Percentiles rank a stretch among this genome's conserved stretches.
Conservation (phyloP, 1,140 invertebrate species). For the Radopholus similis region DNA sequence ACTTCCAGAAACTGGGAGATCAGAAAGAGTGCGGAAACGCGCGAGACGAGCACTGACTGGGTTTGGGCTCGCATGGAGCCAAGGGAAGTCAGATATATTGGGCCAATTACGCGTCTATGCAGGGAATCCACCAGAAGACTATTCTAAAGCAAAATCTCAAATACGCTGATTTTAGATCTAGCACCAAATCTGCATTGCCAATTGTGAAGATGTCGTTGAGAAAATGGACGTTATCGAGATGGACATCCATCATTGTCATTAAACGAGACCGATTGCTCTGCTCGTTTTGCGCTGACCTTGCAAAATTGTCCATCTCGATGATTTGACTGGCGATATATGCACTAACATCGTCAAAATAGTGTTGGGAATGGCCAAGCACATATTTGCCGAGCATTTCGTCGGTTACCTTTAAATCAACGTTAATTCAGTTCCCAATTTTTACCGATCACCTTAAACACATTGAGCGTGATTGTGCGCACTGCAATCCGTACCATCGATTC, state of each 20-base stretch:
- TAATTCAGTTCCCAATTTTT: not conserved
- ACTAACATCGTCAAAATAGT: constrained; percentile 95
- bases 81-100: constrained; percentile 76
- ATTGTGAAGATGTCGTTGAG: constrained; percentile 73
- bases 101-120: constrained; percentile 84
- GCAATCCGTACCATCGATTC: constrained; percentile 99
- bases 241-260: constrained; percentile 89
- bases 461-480: constrained; percentile 89
- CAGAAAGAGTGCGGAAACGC: constrained; percentile 51
- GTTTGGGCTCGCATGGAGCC: constrained; percentile 15
- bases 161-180: too few relatives aligned
- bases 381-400: constrained; percentile 91
- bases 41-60: constrained; percentile 41
- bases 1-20: constrained; percentile 50
- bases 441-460: constrained; percentile 73
- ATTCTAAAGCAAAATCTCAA: constrained; percentile 73
- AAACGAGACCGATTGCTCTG: constrained; percentile 75
- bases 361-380: constrained; percentile 88
- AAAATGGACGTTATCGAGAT: constrained; percentile 95
- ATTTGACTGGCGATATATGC: constrained; percentile 95
- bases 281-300: constrained; percentile 66
- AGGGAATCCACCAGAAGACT: constrained; percentile 91
- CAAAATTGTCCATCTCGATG: constrained; percentile 76
- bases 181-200: constrained; percentile 42
- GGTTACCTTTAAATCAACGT: constrained; percentile 66